phyloP scores from a whole-genome alignment of 2,113 vertebrate species.

The Oncorhynchus masou region DNA sequence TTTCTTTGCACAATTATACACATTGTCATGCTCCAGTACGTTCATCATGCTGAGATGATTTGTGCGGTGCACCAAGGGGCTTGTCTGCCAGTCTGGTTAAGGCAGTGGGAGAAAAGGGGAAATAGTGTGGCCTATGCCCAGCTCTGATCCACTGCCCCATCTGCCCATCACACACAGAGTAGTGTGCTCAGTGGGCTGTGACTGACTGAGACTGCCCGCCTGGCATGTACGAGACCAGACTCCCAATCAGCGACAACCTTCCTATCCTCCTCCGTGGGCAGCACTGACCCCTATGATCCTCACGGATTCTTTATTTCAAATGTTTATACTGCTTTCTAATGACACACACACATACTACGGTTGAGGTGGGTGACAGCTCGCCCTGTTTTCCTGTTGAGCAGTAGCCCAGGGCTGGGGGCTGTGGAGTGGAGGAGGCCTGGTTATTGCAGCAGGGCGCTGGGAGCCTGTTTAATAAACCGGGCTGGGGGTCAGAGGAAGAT shows the following conservation, averaged over 20 bases:
- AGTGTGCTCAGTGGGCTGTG: conserved; percentile 7
- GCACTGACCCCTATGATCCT: not conserved
- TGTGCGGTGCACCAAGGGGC: conserved; percentile 2
- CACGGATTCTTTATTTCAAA: not conserved
- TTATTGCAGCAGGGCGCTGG: conserved; percentile 57
- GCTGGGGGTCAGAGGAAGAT: conserved; percentile 55
- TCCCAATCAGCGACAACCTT: conserved; percentile 34
- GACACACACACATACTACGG: not conserved
- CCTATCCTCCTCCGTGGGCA: not conserved
- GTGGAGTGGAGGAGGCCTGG: conserved; percentile 28
- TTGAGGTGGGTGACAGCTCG: not conserved
- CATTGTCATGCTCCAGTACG: not conserved
- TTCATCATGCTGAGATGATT: conserved; percentile 20
- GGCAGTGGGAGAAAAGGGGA: not conserved
- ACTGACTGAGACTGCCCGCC: conserved; percentile 27
- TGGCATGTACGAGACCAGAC: conserved; percentile 31
- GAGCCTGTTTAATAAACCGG: conserved; percentile 65
- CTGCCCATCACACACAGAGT: not conserved
- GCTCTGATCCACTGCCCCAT: not conserved
- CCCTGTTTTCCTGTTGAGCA: not conserved
- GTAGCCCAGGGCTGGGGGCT: not conserved
- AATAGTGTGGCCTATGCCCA: not conserved
- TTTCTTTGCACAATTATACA: not conserved
- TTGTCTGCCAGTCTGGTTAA: not conserved
- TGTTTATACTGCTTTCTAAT: too few species aligned